Percentiles rank a stretch among this genome's conserved stretches.
phyloP scores from a whole-genome alignment of 2,888 invertebrate genomes.

The Synergus gifuensis region DNA sequence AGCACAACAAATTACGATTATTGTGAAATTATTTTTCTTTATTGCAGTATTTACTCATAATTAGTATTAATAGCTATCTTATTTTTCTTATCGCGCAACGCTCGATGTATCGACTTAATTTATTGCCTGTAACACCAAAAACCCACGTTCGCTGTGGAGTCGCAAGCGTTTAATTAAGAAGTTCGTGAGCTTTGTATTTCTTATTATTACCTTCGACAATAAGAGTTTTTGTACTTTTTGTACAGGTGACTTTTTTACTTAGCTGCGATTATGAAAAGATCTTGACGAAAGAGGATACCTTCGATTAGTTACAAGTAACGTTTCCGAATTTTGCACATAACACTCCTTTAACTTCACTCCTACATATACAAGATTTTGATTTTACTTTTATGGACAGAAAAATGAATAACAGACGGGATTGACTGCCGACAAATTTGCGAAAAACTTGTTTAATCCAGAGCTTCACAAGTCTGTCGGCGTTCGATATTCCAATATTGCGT shows the following conservation, averaged over 20 bases:
- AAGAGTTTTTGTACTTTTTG: conserved; percentile 69
- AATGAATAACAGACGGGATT: conserved; percentile 14
- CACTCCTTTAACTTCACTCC: conserved; percentile 50
- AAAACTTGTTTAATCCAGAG: conserved; percentile 33
- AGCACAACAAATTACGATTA: conserved; percentile 26
- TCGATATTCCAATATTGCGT: conserved; percentile 63
- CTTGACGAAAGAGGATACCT: conserved; percentile 26
- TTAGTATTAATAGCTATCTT: neutral
- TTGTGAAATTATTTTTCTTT: conserved; percentile 19
- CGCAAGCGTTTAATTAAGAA: conserved; percentile 22
- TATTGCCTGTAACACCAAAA: conserved; percentile 30
- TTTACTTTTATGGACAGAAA: conserved; percentile 5
- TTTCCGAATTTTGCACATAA: conserved; percentile 64
- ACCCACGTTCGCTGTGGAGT: neutral
- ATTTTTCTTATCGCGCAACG: conserved; percentile 8
- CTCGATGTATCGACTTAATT: conserved; percentile 31
- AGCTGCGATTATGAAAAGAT: conserved; percentile 43
- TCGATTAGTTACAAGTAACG: conserved; percentile 42
- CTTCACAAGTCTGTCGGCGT: conserved; percentile 45
- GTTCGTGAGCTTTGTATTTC: conserved; percentile 33
- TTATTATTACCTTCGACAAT: conserved; percentile 65
- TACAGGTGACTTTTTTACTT: conserved; percentile 65
- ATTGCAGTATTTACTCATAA: neutral
- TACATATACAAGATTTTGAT: conserved; percentile 22
- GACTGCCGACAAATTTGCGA: conserved; percentile 42